Evolutionary conservation across 2,113 vertebrate species (phyloP).

Genomic region (Ailurus styani): DNA sequence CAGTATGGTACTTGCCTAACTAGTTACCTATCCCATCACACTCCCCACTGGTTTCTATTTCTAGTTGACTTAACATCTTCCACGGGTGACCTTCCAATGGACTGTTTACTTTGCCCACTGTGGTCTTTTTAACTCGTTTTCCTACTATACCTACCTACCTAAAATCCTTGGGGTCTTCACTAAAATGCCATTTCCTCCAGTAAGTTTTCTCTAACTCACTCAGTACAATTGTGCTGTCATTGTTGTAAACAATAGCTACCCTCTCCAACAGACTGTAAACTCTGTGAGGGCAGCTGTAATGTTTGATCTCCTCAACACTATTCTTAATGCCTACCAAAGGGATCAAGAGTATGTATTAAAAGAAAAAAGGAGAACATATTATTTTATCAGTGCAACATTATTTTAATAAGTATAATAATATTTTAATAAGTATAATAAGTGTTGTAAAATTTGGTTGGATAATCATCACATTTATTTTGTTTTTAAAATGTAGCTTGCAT

Average conservation of each 20-base stretch:
- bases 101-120: background rate
- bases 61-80: background rate
- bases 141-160: background rate
- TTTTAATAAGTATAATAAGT: background rate
- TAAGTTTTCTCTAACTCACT: background rate
- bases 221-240: background rate
- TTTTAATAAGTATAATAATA: background rate
- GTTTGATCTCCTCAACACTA: background rate
- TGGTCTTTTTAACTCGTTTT: background rate
- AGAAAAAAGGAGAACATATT: background rate
- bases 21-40: background rate
- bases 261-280: background rate
- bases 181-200: background rate
- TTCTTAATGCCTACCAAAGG: background rate
- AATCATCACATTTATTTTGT: background rate
- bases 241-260: background rate
- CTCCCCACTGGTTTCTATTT: background rate
- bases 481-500: constrained; percentile 1
- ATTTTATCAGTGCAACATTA: background rate
- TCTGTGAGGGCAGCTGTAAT: background rate
- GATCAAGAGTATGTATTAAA: background rate
- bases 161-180: background rate
- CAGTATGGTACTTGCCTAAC: background rate
- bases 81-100: background rate
- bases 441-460: background rate